Base-by-base conservation (phyloP, 2,888 invertebrate species). In the Aplocera efformata region DNA sequence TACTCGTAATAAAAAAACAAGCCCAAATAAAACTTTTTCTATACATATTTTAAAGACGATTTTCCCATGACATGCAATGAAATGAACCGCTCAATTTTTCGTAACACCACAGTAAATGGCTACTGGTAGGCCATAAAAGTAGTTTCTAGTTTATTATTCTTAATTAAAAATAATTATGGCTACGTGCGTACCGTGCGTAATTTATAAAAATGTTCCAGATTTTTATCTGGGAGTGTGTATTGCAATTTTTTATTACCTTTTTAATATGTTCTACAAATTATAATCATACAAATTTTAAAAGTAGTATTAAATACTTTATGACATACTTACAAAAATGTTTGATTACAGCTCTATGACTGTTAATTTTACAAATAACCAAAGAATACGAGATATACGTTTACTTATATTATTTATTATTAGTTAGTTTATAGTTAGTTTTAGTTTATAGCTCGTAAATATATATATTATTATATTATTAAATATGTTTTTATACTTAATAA, bases 141-240 rank as follows among this genome's bases (percentile, higher is more conserved):
- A 41, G 35, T 36, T 31, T 22, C 29, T 43, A 47, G 45, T 50
- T 48, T 50, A 42, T 48, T 41, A 45, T 43, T 48, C 42, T 38
- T 50, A 48, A 53, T 53, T 53, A 50, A 48, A 49, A 45, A 42
- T 50, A 48, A 53, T 50, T 50, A 45, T 30, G 25, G 13, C 24
- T 47, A 40, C 44, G 45, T 48, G 47, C 37, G 40, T 42, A 45
- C 27, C 26, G 38, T 36, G 38, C 21, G 43, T 49, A 34, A 9
- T 37, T 48, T 42, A 30, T 32, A 37, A 42, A 17, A 42, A 50
- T 41, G 10, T 25, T 26, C 41, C 22, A 44, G 46, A 48, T 47
- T 46, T 32, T 30, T 32, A 52, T 48, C 46, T 33, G 13, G 11
- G 40, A 42, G 40, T 50, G 40, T 10, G 32, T 45, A 47, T 45